Evolutionary conservation across 2,888 invertebrate species (phyloP).

Genomic region (Cantharis rustica): DNA sequence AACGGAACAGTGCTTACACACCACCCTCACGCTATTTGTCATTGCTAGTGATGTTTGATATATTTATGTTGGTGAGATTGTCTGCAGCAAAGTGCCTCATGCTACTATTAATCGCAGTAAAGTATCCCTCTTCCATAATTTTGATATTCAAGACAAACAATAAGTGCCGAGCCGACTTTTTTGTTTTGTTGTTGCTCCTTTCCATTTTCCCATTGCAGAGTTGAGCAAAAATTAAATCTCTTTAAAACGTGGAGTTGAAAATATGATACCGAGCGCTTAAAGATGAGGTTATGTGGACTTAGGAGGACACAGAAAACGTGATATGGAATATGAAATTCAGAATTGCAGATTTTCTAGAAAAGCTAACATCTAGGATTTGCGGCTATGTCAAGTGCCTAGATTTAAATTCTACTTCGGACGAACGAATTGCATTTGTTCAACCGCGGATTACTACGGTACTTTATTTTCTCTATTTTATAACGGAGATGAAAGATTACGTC

Average conservation of each 20-base stretch:
- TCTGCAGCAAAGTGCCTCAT: slow-evolving; percentile 51
- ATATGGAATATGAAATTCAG: slow-evolving; percentile 43
- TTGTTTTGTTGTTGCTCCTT: neutral
- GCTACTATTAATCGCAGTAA: slow-evolving; percentile 47
- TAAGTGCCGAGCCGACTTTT: neutral
- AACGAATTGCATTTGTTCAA: slow-evolving; percentile 14
- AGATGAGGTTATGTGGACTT: slow-evolving; percentile 37
- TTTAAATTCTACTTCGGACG: slow-evolving; percentile 19
- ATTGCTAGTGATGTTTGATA: slow-evolving; percentile 55
- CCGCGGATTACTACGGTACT: slow-evolving; percentile 9
- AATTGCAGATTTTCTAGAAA: slow-evolving; percentile 41
- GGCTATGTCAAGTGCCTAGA: slow-evolving; percentile 33
- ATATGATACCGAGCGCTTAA: slow-evolving; percentile 35
- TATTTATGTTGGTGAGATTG: slow-evolving; percentile 54
- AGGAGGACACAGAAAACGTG: slow-evolving; percentile 45
- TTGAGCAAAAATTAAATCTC: neutral
- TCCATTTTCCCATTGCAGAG: neutral
- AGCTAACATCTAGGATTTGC: slow-evolving; percentile 35
- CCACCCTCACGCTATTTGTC: slow-evolving; percentile 54
- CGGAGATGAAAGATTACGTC: neutral
- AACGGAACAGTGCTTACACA: slow-evolving; percentile 31
- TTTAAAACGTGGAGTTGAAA: slow-evolving; percentile 21
- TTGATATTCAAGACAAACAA: slow-evolving; percentile 6
- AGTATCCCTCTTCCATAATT: slow-evolving; percentile 11
- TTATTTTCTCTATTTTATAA: neutral